Conservation (phyloP, 2,113 vertebrate species). For the Galeopterus variegatus region DNA sequence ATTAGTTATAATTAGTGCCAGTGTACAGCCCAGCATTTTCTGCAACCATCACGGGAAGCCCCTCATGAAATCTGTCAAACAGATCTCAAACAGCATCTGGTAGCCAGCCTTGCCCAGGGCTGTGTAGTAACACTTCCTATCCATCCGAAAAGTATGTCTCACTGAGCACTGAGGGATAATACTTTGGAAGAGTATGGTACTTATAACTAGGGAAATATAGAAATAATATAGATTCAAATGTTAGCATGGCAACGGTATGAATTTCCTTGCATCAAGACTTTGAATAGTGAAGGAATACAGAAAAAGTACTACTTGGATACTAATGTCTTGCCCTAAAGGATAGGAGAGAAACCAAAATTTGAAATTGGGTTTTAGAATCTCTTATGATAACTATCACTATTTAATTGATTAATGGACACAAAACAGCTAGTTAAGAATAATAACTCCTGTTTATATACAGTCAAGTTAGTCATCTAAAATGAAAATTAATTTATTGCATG, state of each 20-base stretch:
- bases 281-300: constrained; percentile 33
- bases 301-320: neutral
- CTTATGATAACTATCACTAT: neutral
- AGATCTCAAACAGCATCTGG: constrained; percentile 10
- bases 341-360: neutral
- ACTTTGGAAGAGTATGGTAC: neutral
- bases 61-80: neutral
- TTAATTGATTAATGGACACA: neutral
- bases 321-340: neutral
- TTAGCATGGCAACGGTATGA: neutral
- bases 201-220: neutral
- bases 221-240: neutral
- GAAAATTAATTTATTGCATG: no score
- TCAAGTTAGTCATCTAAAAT: no score
- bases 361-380: constrained; percentile 22
- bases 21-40: neutral
- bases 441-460: no score
- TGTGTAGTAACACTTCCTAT: neutral
- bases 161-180: neutral
- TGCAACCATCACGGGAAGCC: neutral
- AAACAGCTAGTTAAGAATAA: no score
- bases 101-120: neutral
- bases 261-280: neutral
- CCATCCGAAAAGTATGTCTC: neutral
- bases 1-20: constrained; percentile 63